Percentiles rank a stretch among this genome's conserved stretches.
Conservation (phyloP, 2,888 invertebrate genomes). For the Campoplex nolae region DNA sequence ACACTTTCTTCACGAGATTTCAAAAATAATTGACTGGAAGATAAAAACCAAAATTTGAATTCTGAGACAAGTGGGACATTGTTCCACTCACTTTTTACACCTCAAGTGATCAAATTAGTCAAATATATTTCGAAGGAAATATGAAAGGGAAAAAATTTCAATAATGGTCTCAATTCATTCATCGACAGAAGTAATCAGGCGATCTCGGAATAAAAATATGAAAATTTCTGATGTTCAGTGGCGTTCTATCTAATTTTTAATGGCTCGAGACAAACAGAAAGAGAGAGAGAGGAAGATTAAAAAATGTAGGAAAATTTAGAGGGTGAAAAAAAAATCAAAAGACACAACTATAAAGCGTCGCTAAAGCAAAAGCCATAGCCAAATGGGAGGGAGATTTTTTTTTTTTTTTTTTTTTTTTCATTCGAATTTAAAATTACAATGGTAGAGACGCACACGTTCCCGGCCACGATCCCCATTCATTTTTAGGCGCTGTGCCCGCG, state of each 20-base stretch:
- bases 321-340: slow-evolving; percentile 23
- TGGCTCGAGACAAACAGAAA: background rate
- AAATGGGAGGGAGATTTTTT: slow-evolving; percentile 69
- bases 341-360: slow-evolving; percentile 3
- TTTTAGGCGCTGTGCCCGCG: slow-evolving; percentile 60
- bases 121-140: background rate
- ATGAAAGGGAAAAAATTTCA: background rate
- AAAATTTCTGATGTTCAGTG: background rate
- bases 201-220: background rate
- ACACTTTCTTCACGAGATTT: background rate
- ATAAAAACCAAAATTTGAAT: background rate
- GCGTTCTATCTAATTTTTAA: background rate
- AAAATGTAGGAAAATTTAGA: background rate
- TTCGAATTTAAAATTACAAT: slow-evolving; percentile 83
- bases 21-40: background rate
- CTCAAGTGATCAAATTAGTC: background rate
- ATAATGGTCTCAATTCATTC: background rate
- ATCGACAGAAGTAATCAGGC: background rate
- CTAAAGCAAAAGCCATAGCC: slow-evolving; percentile 9
- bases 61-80: background rate
- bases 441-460: slow-evolving; percentile 81
- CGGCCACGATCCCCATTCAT: slow-evolving; percentile 75
- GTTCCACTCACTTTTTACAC: background rate
- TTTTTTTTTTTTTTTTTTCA: slow-evolving; percentile 64
- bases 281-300: background rate